These are phyloP conservation scores for Priapulus caudatus DNA, from an alignment of 2,888 invertebrate species.

Conservation along the genomic window DNA sequence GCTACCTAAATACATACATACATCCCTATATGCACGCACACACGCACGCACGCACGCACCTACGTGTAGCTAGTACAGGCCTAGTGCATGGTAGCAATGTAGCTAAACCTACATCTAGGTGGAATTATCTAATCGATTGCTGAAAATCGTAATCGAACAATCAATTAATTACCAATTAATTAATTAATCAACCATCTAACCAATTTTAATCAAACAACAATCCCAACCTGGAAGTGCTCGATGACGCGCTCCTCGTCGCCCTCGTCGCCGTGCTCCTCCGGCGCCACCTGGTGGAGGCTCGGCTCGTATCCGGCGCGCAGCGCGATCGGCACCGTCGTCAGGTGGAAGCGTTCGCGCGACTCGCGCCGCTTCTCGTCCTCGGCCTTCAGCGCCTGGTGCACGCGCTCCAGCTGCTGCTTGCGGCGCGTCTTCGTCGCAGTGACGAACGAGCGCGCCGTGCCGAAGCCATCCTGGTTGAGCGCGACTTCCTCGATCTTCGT, in stretches of 20 bases:
- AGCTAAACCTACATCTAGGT: too few species aligned
- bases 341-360: constrained; percentile 86
- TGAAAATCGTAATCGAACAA: too few species aligned
- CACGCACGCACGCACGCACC: too few species aligned
- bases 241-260: constrained; percentile 34
- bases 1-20: too few species aligned
- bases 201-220: too few species aligned
- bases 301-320: constrained; percentile 93
- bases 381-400: constrained; percentile 83
- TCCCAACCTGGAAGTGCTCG: too few species aligned
- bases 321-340: constrained; percentile 88
- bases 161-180: too few species aligned
- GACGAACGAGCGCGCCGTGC: constrained; percentile 72
- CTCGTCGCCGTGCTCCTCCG: constrained; percentile 38
- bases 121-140: too few species aligned
- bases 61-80: too few species aligned
- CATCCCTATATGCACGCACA: too few species aligned
- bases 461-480: constrained; percentile 80
- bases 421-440: constrained; percentile 97
- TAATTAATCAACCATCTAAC: too few species aligned
- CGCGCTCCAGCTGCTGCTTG: constrained; percentile 96
- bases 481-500: constrained; percentile 98
- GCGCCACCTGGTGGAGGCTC: constrained; percentile 58
- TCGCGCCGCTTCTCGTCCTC: constrained; percentile 88
- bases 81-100: too few species aligned